Evolutionary conservation across 2,888 invertebrate species (phyloP), one percentile per base, ranked within the genome.

Genomic region (Graphium colonna): DNA sequence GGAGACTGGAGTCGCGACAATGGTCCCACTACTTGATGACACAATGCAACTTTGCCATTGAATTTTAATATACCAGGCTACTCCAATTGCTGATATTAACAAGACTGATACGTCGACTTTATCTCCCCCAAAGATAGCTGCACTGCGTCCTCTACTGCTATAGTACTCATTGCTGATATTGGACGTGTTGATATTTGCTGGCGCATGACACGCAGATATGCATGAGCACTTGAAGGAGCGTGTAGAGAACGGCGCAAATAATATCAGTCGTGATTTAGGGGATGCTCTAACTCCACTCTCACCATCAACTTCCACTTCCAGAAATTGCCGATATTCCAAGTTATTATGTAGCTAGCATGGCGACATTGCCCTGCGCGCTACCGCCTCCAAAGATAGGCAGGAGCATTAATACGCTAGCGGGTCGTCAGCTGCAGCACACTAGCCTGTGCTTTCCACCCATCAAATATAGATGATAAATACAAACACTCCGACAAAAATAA

Each of bases 91-190:
- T 60, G 87, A 88, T 45, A 68, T 77, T 1, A 81, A 82, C 39
- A 88, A 80, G 75, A 57, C 71, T n/a, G 87, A 86, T 46, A 63
- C 72, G 1, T 89, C 91, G 0, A 92, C 92, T 16, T 82, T 90
- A 12, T 88, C 91, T 43, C 85, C 90, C n/a, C 93, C 93, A 96
- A 96, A 74, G 96, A 96, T 61, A 96, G 96, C 0, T 97, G 96
- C 67, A 96, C 96, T 0, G 95, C 96, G 0, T 97, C 97, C 70
- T 96, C 96, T 0, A 97, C 97, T 3, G 97, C 97, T 1, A 84
- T 97, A n/a, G n/a, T n/a, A n/a, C n/a, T n/a, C n/a, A n/a, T n/a
- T n/a, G n/a, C n/a, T n/a, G n/a, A n/a, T n/a, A n/a, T n/a, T n/a
- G n/a, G n/a, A n/a, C n/a, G n/a, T n/a, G n/a, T n/a, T n/a, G n/a